Evolutionary conservation across 2,797 vertebrate genomes (phyloP).

Genomic region (Enteromius afrohamiltoni): DNA sequence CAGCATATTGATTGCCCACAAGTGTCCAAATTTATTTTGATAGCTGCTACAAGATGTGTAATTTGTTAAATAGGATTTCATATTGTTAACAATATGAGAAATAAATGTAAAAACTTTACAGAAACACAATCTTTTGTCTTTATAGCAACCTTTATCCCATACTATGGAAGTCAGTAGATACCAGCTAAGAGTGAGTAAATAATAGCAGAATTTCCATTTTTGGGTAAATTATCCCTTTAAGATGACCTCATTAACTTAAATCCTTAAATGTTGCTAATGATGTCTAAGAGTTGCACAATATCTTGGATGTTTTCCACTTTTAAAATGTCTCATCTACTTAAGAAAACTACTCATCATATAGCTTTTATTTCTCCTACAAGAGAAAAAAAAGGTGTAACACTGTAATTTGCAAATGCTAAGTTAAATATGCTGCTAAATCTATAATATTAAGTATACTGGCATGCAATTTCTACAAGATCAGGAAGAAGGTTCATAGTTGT

Average conservation of each 20-base stretch:
- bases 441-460: neutral
- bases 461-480: neutral
- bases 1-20: neutral
- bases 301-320: conserved; percentile 68
- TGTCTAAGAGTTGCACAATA: conserved; percentile 69
- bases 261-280: conserved; percentile 65
- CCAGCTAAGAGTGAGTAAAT: neutral
- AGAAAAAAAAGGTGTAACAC: neutral
- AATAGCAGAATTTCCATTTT: neutral
- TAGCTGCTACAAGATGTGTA: neutral
- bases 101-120: neutral
- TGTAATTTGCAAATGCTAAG: neutral
- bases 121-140: conserved; percentile 33
- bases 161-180: neutral
- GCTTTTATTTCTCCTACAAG: conserved; percentile 59
- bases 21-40: neutral
- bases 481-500: neutral
- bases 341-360: conserved; percentile 67
- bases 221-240: conserved; percentile 26
- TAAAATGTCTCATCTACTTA: conserved; percentile 73
- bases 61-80: too few species aligned
- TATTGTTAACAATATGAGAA: conserved; percentile 23
- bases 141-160: neutral
- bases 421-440: neutral
- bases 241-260: conserved; percentile 65